Evolutionary conservation across 2,888 invertebrate genomes (phyloP).

Genomic region (Abscondita cerata): DNA sequence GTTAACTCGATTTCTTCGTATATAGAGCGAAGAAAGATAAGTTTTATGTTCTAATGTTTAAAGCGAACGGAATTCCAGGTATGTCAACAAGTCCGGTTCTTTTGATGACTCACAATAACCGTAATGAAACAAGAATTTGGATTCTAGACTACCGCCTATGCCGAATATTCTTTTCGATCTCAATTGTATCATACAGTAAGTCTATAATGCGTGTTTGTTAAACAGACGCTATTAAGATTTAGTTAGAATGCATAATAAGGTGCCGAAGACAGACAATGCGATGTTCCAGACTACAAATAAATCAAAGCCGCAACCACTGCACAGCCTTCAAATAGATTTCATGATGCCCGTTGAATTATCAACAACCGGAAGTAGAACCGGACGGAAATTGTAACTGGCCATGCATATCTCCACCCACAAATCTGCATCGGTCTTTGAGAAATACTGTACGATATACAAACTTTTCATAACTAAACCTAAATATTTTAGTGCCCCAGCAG

Average conservation of each 20-base stretch:
- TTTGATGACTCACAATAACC: conserved; percentile 1
- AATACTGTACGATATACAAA: not conserved
- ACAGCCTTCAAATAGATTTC: conserved; percentile 5
- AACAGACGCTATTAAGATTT: not conserved
- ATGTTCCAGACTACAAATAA: not conserved
- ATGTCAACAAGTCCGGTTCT: conserved; percentile 6
- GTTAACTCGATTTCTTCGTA: conserved; percentile 1
- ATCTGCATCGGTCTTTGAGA: conserved; percentile 9
- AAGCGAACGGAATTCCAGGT: conserved; percentile 10
- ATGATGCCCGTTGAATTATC: not conserved
- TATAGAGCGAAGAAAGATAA: conserved; percentile 2
- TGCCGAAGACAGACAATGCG: not conserved
- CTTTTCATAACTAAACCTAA: conserved; percentile 7
- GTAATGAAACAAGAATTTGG: not conserved
- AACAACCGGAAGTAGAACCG: conserved; percentile 30
- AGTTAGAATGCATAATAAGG: not conserved
- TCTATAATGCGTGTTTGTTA: too few species aligned
- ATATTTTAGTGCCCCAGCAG: conserved; percentile 19
- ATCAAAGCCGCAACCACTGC: not conserved
- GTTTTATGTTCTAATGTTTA: conserved; percentile 3
- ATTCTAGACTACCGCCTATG: not conserved
- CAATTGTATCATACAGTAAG: too few species aligned
- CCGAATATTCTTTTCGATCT: not conserved
- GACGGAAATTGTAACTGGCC: conserved; percentile 42
- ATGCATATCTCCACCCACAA: conserved; percentile 43